Evolutionary conservation across 2,113 vertebrate species (phyloP).

Genomic region (Tachuris rubrigastra): DNA sequence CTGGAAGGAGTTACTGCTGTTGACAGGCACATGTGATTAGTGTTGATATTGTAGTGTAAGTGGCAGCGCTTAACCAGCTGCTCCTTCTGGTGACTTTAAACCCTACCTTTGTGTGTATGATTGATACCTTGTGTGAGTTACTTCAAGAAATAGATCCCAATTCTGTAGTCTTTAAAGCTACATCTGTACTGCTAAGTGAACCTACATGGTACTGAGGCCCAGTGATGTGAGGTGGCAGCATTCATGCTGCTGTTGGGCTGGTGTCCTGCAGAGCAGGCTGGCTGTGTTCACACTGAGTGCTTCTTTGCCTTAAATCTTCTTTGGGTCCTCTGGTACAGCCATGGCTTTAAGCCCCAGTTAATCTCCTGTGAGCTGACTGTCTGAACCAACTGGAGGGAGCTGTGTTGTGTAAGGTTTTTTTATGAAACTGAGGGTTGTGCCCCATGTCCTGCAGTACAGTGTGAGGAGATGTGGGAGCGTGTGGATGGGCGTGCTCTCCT

Average conservation of each 20-base stretch:
- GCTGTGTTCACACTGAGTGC: fast-evolving
- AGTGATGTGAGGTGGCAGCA: not conserved
- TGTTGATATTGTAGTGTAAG: not conserved
- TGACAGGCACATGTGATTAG: not conserved
- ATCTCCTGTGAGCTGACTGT: not conserved
- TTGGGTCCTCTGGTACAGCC: not conserved
- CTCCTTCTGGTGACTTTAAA: not conserved
- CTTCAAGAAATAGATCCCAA: not conserved
- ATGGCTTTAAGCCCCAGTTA: not conserved
- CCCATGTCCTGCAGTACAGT: not conserved
- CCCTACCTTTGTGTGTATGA: not conserved
- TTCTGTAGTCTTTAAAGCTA: not conserved
- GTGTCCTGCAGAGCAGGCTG: not conserved
- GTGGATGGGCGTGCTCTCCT: not conserved
- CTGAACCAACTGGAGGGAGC: not conserved
- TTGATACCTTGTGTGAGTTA: not conserved
- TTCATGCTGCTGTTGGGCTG: not conserved
- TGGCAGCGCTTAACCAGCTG: not conserved
- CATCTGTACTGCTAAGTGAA: not conserved
- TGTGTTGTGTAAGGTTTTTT: not conserved
- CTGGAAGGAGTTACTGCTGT: not conserved
- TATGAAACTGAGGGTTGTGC: not conserved
- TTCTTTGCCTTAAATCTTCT: not conserved
- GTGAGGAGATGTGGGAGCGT: not conserved
- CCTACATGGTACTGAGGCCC: not conserved